Evolutionary conservation across 1,140 invertebrate genomes (phyloP), one percentile per base, ranked within the genome.

Genomic region (Protaetia brevitarsis): DNA sequence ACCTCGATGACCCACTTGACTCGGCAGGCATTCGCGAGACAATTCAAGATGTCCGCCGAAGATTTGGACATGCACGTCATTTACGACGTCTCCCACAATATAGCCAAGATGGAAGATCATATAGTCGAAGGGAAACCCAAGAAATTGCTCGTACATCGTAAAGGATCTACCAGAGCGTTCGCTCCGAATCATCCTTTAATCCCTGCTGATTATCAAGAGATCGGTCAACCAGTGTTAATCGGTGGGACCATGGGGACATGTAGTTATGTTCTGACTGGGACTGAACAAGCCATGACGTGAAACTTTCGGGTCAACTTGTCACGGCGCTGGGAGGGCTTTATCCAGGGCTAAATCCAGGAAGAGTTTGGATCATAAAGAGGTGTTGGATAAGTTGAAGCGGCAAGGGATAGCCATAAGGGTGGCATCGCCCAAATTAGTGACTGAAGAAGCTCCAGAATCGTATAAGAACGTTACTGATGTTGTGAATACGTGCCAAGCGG

Each of bases 401-500:
- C 87, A 93, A 82, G 96, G 96, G 13, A 99, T 98, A 71, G 93
- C 96, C 1, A 99, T 99, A 66, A 84, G 98, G 77, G 95, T 99
- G 0, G 98, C 98, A 28, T 99, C 97, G 10, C 98, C 97, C 0
- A 99, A 99, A 82, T 82, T 99, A 65, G 96, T 99, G 0, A 99
- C 99, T 97, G 98, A 99, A 84, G 98, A 99, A 84, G 95, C 97
- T 56, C 98, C 98, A 0, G 96, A 99, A 79, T 98, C 96, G 0
- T 99, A 99, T 79, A 99, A 99, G 82, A 96, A 99, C 86, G 98
- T 99, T 0, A 98, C n/a, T n/a, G n/a, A n/a, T n/a, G n/a, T n/a
- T n/a, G n/a, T n/a, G n/a, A n/a, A n/a, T n/a, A n/a, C n/a, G 96
- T 1, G 98, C 78, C 95, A 99, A 79, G 88, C 87, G 37, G 97